These are phyloP conservation scores for Pteronotus mesoamericanus DNA, from an alignment of 2,797 vertebrate genomes.

Conservation along the genomic window DNA sequence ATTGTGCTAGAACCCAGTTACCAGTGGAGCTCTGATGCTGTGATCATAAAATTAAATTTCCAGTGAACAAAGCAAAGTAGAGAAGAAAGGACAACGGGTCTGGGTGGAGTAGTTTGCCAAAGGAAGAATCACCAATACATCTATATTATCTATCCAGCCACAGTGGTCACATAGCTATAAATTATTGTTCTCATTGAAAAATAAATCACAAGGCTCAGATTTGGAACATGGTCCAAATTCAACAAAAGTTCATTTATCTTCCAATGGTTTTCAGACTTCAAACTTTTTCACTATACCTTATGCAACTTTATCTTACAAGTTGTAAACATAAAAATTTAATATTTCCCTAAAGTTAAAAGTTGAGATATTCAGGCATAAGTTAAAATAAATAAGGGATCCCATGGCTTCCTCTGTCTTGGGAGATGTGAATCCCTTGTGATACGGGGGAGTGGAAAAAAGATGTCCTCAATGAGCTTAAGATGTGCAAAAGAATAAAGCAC, in stretches of 20 bases:
- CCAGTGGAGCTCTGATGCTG: rapidly evolving
- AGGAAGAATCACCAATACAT: rapidly evolving
- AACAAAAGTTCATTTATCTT: neutral
- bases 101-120: neutral
- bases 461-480: neutral
- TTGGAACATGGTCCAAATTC: neutral
- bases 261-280: neutral
- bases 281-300: neutral
- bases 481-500: neutral
- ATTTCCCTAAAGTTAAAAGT: neutral
- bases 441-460: neutral
- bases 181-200: neutral
- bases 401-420: neutral
- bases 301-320: neutral
- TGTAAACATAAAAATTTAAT: neutral
- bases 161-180: no score
- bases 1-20: neutral
- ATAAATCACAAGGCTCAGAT: neutral
- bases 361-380: neutral
- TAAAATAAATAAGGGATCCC: neutral
- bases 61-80: rapidly evolving
- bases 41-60: neutral
- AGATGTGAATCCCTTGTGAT: neutral
- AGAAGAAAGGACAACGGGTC: neutral
- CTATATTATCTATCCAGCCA: neutral